Evolutionary conservation across 2,113 vertebrate species (phyloP), one percentile per base, ranked within the genome.

Genomic region (Paratilapia polleni): DNA sequence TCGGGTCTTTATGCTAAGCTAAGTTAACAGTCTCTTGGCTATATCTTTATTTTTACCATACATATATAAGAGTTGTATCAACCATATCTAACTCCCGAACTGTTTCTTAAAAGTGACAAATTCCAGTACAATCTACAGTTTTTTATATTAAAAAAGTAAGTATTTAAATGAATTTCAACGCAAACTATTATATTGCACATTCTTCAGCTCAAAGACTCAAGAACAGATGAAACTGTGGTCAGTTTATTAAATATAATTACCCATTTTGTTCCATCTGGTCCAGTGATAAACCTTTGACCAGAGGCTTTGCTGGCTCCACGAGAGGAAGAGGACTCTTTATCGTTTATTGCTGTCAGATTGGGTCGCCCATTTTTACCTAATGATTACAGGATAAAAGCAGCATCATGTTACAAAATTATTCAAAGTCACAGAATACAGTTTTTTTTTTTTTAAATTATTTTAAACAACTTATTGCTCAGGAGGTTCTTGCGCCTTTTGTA

Each of bases 191-290:
- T 2, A 52, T 52, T 41, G 24, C 8, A 36, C 7, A 28, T 84
- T n/a, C 34, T 62, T 78, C 28, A 15, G 49, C 26, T 22, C 4
- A 61, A 68, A 78, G 22, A 31, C 17, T 70, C 36, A 58, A 6
- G 3, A 24, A 73, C 28, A 49, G 24, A 43, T 38, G 3, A 75
- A 59, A 78, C n/a, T 54, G 31, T 22, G 38, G 75, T 77, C 9
- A 59, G 6, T 56, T 6, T 4, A 59, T 83, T 56, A 41, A 31
- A 82, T 94, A 54, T 68, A 78, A 1, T 95, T 97, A 99, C 98
- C 98, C 98, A 99, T 97, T 97, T 99, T 87, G 92, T 96, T 96
- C 98, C 97, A 96, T 98, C 97, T 83, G 98, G 98, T 38, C 98
- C 98, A 92, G 96, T 97, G 93, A 99, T 98, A 89, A 97, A 91